A percentile compares a stretch with the other conserved stretches of the same genome.
phyloP scores from a whole-genome alignment of 2,888 invertebrate genomes.

The Griposia aprilina region DNA sequence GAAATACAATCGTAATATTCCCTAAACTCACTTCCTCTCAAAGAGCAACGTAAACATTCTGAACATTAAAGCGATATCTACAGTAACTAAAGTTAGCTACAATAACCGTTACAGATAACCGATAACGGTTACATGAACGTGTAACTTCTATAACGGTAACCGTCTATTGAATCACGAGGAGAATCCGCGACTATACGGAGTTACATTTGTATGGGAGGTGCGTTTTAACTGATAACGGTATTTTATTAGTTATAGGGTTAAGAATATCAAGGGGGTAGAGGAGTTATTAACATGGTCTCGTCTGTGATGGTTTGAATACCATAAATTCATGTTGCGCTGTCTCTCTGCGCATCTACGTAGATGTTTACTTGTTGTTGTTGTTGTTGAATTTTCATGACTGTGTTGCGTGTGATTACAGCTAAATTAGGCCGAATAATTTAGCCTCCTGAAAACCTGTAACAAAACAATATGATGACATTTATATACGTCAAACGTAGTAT shows the following conservation, averaged over 20 bases:
- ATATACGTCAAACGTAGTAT: background rate
- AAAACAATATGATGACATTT: background rate
- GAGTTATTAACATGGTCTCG: background rate
- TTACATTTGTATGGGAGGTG: constrained; percentile 37
- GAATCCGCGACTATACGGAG: constrained; percentile 17
- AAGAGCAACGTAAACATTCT: constrained; percentile 46
- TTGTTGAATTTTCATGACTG: background rate
- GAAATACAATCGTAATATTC: constrained; percentile 6
- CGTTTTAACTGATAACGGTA: constrained; percentile 37
- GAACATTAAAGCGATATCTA: constrained; percentile 50
- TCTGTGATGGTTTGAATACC: constrained; percentile 4
- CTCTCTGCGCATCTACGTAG: background rate
- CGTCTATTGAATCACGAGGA: constrained; percentile 50
- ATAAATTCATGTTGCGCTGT: background rate
- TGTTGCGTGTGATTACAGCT: background rate
- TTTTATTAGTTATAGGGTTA: constrained; percentile 23
- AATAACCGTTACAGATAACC: constrained; percentile 58
- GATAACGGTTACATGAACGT: constrained; percentile 45
- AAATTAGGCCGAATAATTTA: background rate
- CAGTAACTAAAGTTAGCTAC: constrained; percentile 54
- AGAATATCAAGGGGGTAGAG: background rate
- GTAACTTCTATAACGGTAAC: constrained; percentile 42
- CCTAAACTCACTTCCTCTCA: constrained; percentile 11
- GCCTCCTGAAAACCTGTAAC: background rate
- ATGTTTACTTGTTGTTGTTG: background rate